phyloP scores from a whole-genome alignment of 2,888 invertebrate species.

The Acleris sparsana region DNA sequence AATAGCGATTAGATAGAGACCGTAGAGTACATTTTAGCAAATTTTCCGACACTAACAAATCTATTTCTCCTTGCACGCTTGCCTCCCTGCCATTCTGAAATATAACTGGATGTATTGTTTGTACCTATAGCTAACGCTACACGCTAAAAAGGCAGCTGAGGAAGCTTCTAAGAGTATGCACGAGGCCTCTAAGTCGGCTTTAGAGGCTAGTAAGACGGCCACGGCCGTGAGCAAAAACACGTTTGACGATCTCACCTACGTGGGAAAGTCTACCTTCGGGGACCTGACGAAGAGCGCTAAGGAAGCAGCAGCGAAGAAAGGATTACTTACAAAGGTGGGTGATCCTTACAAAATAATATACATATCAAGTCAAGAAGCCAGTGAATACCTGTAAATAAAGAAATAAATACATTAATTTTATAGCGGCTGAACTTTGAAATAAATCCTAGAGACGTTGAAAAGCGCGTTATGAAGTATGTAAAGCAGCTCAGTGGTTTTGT shows the following conservation, averaged over 20 bases:
- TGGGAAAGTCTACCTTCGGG: slow-evolving; percentile 94
- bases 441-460: too few species aligned
- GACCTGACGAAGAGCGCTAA: slow-evolving; percentile 96
- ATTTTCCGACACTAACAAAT: neutral
- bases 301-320: slow-evolving; percentile 93
- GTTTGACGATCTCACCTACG: slow-evolving; percentile 93
- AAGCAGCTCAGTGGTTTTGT: too few species aligned
- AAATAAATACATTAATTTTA: too few species aligned
- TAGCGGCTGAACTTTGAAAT: too few species aligned
- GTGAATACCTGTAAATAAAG: too few species aligned
- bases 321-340: slow-evolving; percentile 87
- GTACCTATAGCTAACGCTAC: slow-evolving; percentile 90
- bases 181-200: slow-evolving; percentile 92
- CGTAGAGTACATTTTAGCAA: neutral
- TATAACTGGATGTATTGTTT: slow-evolving; percentile 9
- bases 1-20: neutral
- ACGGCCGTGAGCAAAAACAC: slow-evolving; percentile 95
- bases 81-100: neutral
- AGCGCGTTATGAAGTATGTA: too few species aligned
- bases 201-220: slow-evolving; percentile 94
- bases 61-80: slow-evolving; percentile 1
- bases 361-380: too few species aligned
- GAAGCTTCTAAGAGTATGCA: slow-evolving; percentile 91
- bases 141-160: slow-evolving; percentile 94
- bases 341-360: slow-evolving; percentile 35